phyloP scores from a whole-genome alignment of 2,113 vertebrate species.

The Cichladusa arquata region DNA sequence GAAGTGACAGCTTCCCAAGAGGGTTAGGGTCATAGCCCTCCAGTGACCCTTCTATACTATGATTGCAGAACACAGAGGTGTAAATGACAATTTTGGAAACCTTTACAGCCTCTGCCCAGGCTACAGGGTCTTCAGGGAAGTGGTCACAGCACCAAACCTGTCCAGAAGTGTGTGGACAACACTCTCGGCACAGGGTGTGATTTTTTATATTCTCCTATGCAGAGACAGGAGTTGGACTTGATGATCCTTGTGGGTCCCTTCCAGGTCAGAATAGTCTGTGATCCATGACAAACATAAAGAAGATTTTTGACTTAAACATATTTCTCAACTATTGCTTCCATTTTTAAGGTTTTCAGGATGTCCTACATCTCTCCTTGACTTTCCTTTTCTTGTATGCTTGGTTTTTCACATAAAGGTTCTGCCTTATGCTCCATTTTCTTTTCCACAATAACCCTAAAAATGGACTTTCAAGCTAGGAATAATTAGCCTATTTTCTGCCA shows the following conservation, averaged over 20 bases:
- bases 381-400: background rate
- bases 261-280: background rate
- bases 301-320: background rate
- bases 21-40: background rate
- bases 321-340: background rate
- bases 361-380: background rate
- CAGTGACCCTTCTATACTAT: background rate
- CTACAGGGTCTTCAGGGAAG: background rate
- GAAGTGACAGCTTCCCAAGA: background rate
- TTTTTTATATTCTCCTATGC: background rate
- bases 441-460: background rate
- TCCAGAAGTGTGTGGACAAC: fast-evolving
- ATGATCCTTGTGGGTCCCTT: background rate
- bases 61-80: background rate
- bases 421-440: background rate
- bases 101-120: background rate
- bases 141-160: background rate
- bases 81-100: background rate
- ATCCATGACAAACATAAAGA: background rate
- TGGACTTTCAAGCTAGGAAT: background rate
- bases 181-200: background rate
- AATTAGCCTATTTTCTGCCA: background rate
- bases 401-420: background rate
- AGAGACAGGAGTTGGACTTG: background rate
- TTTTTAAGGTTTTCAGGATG: background rate